Evolutionary conservation across 2,888 invertebrate genomes (phyloP).

Genomic region (Trissolcus brochymenae): DNA sequence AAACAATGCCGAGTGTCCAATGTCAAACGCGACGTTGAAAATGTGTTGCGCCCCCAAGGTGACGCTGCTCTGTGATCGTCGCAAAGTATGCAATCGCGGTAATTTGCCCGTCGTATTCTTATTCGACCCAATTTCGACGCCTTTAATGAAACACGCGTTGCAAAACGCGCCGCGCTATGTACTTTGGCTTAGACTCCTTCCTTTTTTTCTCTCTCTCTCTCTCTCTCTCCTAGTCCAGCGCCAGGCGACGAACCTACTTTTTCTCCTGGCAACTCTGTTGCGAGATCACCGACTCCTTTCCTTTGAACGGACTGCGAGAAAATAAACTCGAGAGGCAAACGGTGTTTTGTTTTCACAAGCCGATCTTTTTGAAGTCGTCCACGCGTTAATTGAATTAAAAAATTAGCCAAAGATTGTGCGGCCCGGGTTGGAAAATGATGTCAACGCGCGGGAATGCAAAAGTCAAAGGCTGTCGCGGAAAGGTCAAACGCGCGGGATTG

Average conservation of each 20-base stretch:
- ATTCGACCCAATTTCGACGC: constrained; percentile 33
- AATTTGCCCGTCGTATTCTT: constrained; percentile 19
- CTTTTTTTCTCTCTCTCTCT: too few species aligned
- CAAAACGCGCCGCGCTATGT: too few species aligned
- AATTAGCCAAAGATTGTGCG: constrained; percentile 3
- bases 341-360: too few species aligned
- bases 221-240: too few species aligned
- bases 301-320: too few species aligned
- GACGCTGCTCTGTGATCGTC: constrained; percentile 29
- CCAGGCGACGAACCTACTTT: too few species aligned
- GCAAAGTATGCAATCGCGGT: constrained; percentile 26
- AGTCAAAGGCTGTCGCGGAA: constrained; percentile 37
- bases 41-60: constrained; percentile 50
- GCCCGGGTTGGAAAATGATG: constrained; percentile 18
- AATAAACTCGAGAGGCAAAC: too few species aligned
- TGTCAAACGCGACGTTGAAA: constrained; percentile 50
- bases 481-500: constrained; percentile 52
- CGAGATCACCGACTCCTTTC: too few species aligned
- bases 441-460: constrained; percentile 41
- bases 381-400: not conserved
- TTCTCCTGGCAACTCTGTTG: too few species aligned
- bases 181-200: too few species aligned
- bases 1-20: constrained; percentile 58
- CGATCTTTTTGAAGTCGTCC: not conserved
- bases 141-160: not conserved